Base-by-base conservation (phyloP, 2,888 invertebrate species). In the Holacanthella duospinosa region DNA sequence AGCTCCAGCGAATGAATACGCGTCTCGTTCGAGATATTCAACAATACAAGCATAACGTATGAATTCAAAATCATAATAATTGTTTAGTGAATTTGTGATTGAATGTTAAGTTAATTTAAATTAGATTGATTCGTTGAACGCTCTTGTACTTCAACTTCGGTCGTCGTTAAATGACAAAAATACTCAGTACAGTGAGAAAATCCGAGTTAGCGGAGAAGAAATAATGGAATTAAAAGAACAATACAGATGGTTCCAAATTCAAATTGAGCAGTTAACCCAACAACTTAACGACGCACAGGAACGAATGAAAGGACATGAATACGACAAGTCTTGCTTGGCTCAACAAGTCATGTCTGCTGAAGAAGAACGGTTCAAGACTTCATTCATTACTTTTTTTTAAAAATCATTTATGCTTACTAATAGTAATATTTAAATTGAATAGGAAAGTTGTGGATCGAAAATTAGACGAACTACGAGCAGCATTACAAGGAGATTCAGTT, bases 401-500 rank as follows among this genome's bases (percentile, higher is more conserved):
- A 25, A 56, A n/a, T n/a, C n/a, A n/a, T 19, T 56, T 56, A 6
- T 26, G 26, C 26, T 12, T 27, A 26, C 12, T 4, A 26, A 56
- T 56, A 56, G 12, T 26, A 21, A 19, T 56, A 55, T 12, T 12
- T 36, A 6, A 16, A 36, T 36, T 36, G 16, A 12, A 36, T 43
- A 71, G 71, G 57, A 68, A 68, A 66, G 59, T 68, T 4, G 65
- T 70, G 19, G 71, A 71, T 48, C 29, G 69, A 44, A 70, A 68
- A 48, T 55, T 71, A 21, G 59, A 66, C 24, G 71, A 71, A 55
- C 61, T 71, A 21, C 60, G 63, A 54, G 53, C 66, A 9, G 65
- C 69, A 2, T 61, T 71, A 44, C 63, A 70, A 43, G 68, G 68
- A 3, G 71, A 71, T 44, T 62, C 66, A 2, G 63, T 67, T 3